Evolutionary conservation across 1,140 invertebrate genomes (phyloP).

Genomic region (Choristoneura fumiferana): DNA sequence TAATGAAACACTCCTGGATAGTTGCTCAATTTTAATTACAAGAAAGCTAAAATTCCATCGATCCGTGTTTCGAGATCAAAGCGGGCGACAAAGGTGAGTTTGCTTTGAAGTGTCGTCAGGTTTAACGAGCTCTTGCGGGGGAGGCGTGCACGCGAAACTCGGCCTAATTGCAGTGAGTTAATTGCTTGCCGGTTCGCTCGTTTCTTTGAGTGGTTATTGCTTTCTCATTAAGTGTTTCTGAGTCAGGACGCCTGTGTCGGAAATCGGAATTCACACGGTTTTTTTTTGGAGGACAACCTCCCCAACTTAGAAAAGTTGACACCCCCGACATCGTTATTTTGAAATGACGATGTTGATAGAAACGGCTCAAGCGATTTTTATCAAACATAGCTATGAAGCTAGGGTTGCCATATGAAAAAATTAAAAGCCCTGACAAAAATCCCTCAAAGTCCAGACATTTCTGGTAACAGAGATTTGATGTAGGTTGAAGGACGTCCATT

Average conservation of each 20-base stretch:
- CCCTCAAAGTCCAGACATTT: too few species aligned
- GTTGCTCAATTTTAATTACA: conserved; percentile 52
- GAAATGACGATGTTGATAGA: too few species aligned
- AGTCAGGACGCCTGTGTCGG: background rate
- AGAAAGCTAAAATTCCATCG: conserved; percentile 48
- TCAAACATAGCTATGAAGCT: too few species aligned
- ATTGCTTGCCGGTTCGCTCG: conserved; percentile 28
- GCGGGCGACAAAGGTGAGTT: conserved; percentile 48
- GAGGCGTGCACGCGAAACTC: conserved; percentile 27
- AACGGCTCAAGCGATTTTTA: too few species aligned
- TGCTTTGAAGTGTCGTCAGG: conserved; percentile 48
- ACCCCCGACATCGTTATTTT: too few species aligned
- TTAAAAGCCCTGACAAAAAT: too few species aligned
- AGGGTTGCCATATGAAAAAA: too few species aligned
- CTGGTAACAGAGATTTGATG: too few species aligned
- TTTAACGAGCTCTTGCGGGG: conserved; percentile 36
- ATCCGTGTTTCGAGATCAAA: conserved; percentile 50
- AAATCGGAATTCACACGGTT: too few species aligned
- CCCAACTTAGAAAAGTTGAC: too few species aligned
- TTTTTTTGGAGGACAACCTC: too few species aligned
- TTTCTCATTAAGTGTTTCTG: conserved; percentile 14
- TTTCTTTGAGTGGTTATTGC: conserved; percentile 33
- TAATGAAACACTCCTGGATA: conserved; percentile 23
- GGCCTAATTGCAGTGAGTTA: conserved; percentile 28
- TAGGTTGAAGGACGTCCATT: too few species aligned